Percentiles rank a stretch among this genome's conserved stretches.
Conservation (phyloP, 2,888 invertebrate genomes). For the Cyclophora punctaria region DNA sequence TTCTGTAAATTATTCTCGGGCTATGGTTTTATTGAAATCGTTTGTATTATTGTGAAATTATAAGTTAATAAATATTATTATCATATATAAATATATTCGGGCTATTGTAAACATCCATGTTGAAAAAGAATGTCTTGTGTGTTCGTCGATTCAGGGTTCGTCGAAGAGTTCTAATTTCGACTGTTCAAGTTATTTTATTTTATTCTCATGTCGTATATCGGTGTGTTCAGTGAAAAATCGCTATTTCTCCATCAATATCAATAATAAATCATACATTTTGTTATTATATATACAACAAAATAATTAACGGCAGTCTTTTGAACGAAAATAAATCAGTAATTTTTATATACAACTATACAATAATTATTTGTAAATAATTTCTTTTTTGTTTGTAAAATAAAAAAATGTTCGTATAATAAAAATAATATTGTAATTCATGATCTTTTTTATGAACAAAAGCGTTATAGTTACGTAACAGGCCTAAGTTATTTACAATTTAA, state of each 20-base stretch:
- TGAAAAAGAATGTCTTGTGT: slow-evolving; percentile 66
- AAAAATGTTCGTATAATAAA: slow-evolving; percentile 23
- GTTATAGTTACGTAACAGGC: slow-evolving; percentile 53
- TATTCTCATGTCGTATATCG: slow-evolving; percentile 3
- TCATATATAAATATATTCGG: slow-evolving; percentile 33
- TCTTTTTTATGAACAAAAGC: slow-evolving; percentile 48
- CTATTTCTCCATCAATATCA: slow-evolving; percentile 51
- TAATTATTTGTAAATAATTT: slow-evolving; percentile 29
- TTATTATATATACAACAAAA: slow-evolving; percentile 49
- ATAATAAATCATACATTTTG: slow-evolving; percentile 19
- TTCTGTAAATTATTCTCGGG: slow-evolving; percentile 53
- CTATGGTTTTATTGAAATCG: slow-evolving; percentile 54
- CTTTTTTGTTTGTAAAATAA: slow-evolving; percentile 17
- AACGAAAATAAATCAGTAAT: slow-evolving; percentile 55
- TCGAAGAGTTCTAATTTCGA: slow-evolving; percentile 16
- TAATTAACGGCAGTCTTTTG: slow-evolving; percentile 68
- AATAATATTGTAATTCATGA: slow-evolving; percentile 59
- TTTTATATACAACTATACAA: slow-evolving; percentile 53
- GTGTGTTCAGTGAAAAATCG: slow-evolving; percentile 61
- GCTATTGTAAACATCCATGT: slow-evolving; percentile 57
- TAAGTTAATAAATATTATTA: slow-evolving; percentile 43
- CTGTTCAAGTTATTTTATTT: slow-evolving; percentile 24
- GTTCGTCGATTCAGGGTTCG: slow-evolving; percentile 7
- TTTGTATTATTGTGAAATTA: slow-evolving; percentile 34
- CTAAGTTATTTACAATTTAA: slow-evolving; percentile 62